Base-by-base conservation (phyloP, 2,113 vertebrate genomes). In the Macquaria ambigua region DNA sequence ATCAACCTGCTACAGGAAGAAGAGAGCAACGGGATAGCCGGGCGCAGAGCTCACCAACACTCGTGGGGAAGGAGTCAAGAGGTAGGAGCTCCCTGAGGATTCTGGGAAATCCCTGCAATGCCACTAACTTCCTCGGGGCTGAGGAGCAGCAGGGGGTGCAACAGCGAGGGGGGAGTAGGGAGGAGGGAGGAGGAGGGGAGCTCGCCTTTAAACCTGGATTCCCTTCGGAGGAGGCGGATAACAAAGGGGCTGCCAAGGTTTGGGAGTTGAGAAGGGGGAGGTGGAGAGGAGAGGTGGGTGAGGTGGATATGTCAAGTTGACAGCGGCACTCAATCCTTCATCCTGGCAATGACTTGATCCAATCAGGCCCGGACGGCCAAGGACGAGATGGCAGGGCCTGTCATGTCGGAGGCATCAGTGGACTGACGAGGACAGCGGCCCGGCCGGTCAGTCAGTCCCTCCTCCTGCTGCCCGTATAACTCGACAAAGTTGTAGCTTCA, bases 321-420 rank as follows among this genome's bases (percentile, higher is more conserved):
- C 90, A 94, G 92, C 78, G 63, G 88, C 88, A 58, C 92, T 93
- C 89, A 92, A 93, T 93, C 94, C 79, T 90, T 94, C 93, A 95
- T 90, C 79, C 81, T 8, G 52, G 66, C 74, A 21, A 89, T 34
- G 88, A 93, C 87, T 92, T 92, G 91, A 96, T 93, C 83, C 92
- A 91, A 93, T 87, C 88, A 88, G 89, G 87, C 76, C 72, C 16
- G 58, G 48, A 67, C 50, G 64, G 87, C 66, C 78, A 64, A 92
- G 92, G 87, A 89, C 64, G 75, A 86, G 87, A 87, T 92, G 90
- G 93, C 94, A 93, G 90, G 74, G 5, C 79, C 94, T 94, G 94
- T 96, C 94, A 95, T 34, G 93, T 96, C 87, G 55, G 77, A 91
- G 84, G 67, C 85, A 73, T 95, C 93, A 92, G 87, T 0, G 79